A percentile compares a stretch with the other conserved stretches of the same genome.
phyloP scores from a whole-genome alignment of 2,113 vertebrate species.

The Coptodon bakossiorum region DNA sequence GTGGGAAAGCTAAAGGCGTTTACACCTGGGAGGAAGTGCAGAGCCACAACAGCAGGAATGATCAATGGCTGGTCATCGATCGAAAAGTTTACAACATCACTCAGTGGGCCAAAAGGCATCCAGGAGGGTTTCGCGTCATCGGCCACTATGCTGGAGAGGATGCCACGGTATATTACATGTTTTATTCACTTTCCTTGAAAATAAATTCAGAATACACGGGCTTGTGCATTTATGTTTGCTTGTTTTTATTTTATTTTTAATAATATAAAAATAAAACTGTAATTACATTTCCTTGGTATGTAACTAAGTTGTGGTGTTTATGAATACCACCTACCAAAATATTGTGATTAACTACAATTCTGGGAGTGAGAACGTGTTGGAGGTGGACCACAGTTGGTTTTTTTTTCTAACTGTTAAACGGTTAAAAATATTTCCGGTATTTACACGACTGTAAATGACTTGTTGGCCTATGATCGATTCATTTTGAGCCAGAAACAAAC shows the following conservation, averaged over 20 bases:
- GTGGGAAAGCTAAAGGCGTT: background rate
- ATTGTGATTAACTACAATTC: background rate
- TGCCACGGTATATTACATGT: slow-evolving; percentile 79
- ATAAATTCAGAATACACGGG: background rate
- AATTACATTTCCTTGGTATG: no score
- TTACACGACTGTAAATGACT: background rate
- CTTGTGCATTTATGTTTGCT: background rate
- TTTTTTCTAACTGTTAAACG: background rate
- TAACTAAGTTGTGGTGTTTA: background rate
- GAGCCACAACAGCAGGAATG: slow-evolving; percentile 76
- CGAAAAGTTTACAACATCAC: slow-evolving; percentile 91
- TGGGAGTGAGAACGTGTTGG: background rate
- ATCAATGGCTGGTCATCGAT: slow-evolving; percentile 91
- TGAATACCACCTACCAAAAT: background rate
- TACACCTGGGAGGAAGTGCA: slow-evolving; percentile 93
- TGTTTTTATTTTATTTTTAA: background rate
- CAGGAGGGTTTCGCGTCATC: slow-evolving; percentile 86
- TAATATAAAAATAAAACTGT: no score
- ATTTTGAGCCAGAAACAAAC: background rate
- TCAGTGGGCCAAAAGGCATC: slow-evolving; percentile 83
- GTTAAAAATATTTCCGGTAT: background rate
- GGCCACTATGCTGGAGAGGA: slow-evolving; percentile 89
- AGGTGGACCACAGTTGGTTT: background rate
- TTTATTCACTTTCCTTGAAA: background rate
- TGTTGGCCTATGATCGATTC: background rate